phyloP scores from a whole-genome alignment of 2,113 vertebrate species.

The Rostratula benghalensis region DNA sequence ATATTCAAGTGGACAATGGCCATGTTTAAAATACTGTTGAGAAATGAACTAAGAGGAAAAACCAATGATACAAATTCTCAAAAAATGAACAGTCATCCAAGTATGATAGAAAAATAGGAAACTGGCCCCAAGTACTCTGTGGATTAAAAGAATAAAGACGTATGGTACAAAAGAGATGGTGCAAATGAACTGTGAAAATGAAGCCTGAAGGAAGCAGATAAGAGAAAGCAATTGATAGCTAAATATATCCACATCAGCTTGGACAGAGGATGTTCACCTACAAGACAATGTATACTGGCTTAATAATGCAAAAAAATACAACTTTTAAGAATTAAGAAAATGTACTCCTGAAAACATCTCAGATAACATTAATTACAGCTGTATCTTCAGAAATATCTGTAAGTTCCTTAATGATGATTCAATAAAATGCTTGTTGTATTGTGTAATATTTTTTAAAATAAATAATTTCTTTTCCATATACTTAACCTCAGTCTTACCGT shows the following conservation, averaged over 20 bases:
- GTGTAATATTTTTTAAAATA: neutral
- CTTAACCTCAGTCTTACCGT: neutral
- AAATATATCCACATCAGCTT: neutral
- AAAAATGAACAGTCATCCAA: neutral
- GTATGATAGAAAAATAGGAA: neutral
- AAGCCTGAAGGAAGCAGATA: neutral
- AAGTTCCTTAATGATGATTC: neutral
- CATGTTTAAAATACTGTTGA: neutral
- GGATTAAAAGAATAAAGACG: neutral
- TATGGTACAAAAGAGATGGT: neutral
- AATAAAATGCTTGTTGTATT: neutral
- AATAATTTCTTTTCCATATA: neutral
- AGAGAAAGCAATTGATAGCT: neutral
- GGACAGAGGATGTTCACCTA: neutral
- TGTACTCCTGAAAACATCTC: neutral
- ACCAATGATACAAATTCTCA: neutral
- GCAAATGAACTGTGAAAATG: neutral
- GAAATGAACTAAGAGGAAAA: neutral
- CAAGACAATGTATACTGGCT: neutral
- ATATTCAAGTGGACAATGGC: neutral
- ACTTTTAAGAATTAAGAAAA: neutral
- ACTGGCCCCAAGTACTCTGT: neutral
- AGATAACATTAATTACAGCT: neutral
- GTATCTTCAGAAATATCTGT: neutral
- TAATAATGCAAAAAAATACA: neutral